Evolutionary conservation across 2,113 vertebrate species (phyloP).

Genomic region (Notothenia rossii): DNA sequence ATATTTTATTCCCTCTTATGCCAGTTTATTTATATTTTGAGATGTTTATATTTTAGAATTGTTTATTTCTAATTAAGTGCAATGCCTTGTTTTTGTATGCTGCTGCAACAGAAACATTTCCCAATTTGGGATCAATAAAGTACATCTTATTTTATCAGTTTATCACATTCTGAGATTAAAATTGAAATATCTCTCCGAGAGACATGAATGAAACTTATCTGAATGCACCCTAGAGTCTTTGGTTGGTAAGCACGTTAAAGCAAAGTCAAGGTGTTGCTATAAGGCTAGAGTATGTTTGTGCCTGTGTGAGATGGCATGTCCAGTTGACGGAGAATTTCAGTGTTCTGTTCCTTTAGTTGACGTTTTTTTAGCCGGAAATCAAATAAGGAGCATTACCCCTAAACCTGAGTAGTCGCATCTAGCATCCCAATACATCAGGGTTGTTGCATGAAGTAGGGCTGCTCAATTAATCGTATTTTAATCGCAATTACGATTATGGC

Average conservation of each 20-base stretch:
- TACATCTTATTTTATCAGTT: too few species aligned
- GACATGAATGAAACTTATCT: conserved; percentile 60
- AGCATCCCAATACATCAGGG: conserved; percentile 12
- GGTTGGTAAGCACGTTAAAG: conserved; percentile 57
- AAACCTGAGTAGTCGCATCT: conserved; percentile 9
- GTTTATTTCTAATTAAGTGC: too few species aligned
- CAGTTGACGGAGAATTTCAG: conserved; percentile 65
- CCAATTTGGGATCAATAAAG: too few species aligned
- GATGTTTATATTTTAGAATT: too few species aligned
- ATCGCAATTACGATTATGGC: too few species aligned
- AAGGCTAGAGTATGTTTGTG: not conserved
- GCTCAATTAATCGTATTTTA: too few species aligned
- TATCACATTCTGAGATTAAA: conserved; percentile 49
- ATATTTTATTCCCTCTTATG: too few species aligned
- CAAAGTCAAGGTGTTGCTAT: conserved; percentile 56
- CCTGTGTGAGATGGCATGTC: conserved; percentile 37
- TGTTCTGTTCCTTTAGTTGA: conserved; percentile 3
- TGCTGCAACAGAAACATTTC: too few species aligned
- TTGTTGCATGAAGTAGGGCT: conserved; percentile 6
- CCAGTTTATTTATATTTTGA: too few species aligned
- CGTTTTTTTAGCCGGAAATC: conserved; percentile 22
- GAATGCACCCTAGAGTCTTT: conserved; percentile 35
- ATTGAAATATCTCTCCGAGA: conserved; percentile 46
- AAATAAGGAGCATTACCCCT: conserved; percentile 25
- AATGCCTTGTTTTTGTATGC: too few species aligned